Evolutionary conservation across 2,888 invertebrate species (phyloP).

Genomic region (Gisinianus flammeolus): DNA sequence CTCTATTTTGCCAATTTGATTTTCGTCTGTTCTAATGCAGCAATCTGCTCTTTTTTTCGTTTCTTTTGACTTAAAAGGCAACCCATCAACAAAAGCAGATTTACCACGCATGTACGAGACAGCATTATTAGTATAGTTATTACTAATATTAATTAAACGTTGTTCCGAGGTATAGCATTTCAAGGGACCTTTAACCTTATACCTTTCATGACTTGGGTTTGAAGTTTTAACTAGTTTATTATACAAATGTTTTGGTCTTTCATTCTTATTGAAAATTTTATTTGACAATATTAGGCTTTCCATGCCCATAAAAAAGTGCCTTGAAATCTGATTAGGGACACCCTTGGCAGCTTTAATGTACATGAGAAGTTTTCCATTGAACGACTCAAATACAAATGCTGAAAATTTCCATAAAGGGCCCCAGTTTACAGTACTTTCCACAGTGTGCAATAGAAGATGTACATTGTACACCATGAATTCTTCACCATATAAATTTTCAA

Average conservation of each 20-base stretch:
- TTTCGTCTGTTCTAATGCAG: not conserved
- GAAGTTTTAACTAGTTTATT: not conserved
- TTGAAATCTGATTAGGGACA: not conserved
- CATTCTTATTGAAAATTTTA: not conserved
- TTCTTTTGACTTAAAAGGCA: not conserved
- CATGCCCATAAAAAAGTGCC: not conserved
- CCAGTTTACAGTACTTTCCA: not conserved
- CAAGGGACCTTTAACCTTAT: not conserved
- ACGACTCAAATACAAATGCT: not conserved
- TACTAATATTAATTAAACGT: not conserved
- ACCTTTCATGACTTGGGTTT: not conserved
- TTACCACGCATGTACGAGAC: not conserved
- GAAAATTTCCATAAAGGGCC: not conserved
- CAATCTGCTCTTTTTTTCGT: not conserved
- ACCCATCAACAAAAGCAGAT: not conserved
- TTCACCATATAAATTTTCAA: not conserved
- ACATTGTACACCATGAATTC: not conserved
- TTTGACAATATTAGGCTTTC: not conserved
- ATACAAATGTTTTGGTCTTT: not conserved
- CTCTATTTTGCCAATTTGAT: not conserved
- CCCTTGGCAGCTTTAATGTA: not conserved
- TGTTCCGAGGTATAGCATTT: not conserved
- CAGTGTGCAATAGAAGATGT: not conserved
- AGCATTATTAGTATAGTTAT: not conserved
- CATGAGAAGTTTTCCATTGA: not conserved